Percentiles rank a stretch among this genome's conserved stretches.
Evolutionary conservation across 2,888 invertebrate species (phyloP).

Genomic region (Drosophila buzzatii): DNA sequence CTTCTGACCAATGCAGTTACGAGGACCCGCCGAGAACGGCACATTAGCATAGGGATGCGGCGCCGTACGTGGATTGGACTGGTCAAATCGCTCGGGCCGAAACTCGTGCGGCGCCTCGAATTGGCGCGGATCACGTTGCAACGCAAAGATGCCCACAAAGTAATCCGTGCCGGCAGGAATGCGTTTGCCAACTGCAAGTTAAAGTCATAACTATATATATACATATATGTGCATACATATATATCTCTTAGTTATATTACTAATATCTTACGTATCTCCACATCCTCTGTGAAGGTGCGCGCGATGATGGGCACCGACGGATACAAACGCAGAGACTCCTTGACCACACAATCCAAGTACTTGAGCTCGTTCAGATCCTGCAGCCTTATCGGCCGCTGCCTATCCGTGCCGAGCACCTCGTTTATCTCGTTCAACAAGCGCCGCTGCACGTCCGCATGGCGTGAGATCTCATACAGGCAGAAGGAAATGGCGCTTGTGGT

Average conservation of each 20-base stretch:
- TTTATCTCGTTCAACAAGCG: conserved; percentile 67
- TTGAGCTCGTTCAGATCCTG: conserved; percentile 78
- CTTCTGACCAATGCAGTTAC: not conserved
- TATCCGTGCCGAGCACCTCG: conserved; percentile 68
- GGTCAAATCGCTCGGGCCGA: conserved; percentile 1
- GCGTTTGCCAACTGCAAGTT: conserved; percentile 67
- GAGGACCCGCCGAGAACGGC: conserved; percentile 61
- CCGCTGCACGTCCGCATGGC: conserved; percentile 76
- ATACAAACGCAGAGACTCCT: conserved; percentile 88
- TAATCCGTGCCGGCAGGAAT: conserved; percentile 79
- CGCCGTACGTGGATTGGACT: not conserved
- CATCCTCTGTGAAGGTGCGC: conserved; percentile 86
- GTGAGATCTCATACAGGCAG: conserved; percentile 77
- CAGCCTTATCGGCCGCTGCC: conserved; percentile 42
- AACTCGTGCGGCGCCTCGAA: not conserved
- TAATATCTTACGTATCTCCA: conserved; percentile 86
- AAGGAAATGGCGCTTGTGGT: conserved; percentile 82
- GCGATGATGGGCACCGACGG: conserved; percentile 89
- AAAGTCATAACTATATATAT: not conserved
- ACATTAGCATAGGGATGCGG: conserved; percentile 76
- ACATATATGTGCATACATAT: not conserved
- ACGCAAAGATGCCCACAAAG: not conserved
- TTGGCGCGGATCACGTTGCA: conserved; percentile 36
- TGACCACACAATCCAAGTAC: conserved; percentile 88
- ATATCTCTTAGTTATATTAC: not conserved